A percentile compares a stretch with the other conserved stretches of the same genome.
Conservation (phyloP, 92 coral and sea anemone genomes). For the Siderastrea radians region DNA sequence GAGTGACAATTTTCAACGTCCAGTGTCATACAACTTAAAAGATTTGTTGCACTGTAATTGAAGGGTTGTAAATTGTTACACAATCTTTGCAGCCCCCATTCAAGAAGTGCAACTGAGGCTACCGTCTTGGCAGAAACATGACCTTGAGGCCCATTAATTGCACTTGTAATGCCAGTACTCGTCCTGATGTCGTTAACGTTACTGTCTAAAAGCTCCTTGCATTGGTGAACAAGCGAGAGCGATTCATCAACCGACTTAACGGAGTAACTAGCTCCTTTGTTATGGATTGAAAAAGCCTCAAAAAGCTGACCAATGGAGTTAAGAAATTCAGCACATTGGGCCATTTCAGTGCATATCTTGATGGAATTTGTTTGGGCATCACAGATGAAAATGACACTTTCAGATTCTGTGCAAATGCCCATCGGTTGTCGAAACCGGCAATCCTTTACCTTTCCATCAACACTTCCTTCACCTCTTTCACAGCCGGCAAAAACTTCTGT, state of each 20-base stretch:
- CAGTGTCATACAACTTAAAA: conserved; percentile 50
- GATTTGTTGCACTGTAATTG: conserved; percentile 32
- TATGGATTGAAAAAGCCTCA: conserved; percentile 71
- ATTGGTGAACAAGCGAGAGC: conserved; percentile 55
- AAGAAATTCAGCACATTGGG: conserved; percentile 35
- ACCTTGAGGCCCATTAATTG: conserved; percentile 73
- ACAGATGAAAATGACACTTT: conserved; percentile 57
- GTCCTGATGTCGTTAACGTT: conserved; percentile 46
- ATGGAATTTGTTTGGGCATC: conserved; percentile 71
- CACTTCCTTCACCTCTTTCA: conserved; percentile 60
- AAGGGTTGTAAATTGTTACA: conserved; percentile 22
- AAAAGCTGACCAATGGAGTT: conserved; percentile 26
- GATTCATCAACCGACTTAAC: conserved; percentile 64
- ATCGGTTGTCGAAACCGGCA: conserved; percentile 59
- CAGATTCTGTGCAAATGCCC: conserved; percentile 69
- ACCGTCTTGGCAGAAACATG: conserved; percentile 68
- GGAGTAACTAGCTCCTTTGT: conserved; percentile 61
- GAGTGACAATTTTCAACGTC: conserved; percentile 68
- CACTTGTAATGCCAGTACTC: conserved; percentile 55
- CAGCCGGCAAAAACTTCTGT: conserved; percentile 57
- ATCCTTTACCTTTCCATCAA: conserved; percentile 56
- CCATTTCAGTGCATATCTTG: conserved; percentile 59
- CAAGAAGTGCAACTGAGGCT: conserved; percentile 62
- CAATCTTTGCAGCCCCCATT: conserved; percentile 48
- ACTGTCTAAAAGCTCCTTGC: conserved; percentile 64